A percentile compares a stretch with the other conserved stretches of the same genome.
Conservation (phyloP, 2,797 vertebrate species). For the Falco biarmicus region DNA sequence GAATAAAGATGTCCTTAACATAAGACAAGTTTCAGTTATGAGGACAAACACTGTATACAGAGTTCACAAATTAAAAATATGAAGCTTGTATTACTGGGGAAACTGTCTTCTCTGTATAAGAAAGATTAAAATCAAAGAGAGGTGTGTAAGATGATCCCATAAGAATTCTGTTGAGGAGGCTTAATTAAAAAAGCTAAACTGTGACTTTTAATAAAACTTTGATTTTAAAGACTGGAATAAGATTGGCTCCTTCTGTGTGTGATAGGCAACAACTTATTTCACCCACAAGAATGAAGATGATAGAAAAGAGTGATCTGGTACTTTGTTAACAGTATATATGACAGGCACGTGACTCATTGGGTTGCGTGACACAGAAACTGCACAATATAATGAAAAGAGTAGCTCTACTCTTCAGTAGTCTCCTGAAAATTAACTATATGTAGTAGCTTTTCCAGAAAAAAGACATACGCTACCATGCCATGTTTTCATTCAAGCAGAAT, state of each 20-base stretch:
- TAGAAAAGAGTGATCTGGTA: not conserved
- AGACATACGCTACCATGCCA: not conserved
- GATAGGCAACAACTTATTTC: not conserved
- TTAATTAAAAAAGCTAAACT: slow-evolving; percentile 6
- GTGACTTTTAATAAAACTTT: not conserved
- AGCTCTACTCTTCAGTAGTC: not conserved
- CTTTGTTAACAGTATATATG: not conserved
- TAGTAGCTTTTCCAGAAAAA: not conserved
- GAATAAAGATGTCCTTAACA: slow-evolving; percentile 12
- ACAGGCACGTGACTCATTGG: fast-evolving
- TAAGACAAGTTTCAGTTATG: not conserved
- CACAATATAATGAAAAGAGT: not conserved
- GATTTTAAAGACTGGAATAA: not conserved
- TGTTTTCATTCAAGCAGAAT: not conserved
- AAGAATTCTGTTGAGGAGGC: not conserved
- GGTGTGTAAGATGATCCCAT: not conserved
- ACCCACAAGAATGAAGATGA: not conserved
- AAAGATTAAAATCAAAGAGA: not conserved
- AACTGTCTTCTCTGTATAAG: not conserved
- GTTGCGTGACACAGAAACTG: not conserved
- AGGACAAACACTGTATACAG: not conserved
- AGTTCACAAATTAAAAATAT: not conserved
- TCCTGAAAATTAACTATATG: not conserved
- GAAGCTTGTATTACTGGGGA: not conserved
- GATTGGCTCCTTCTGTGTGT: not conserved